Conservation (phyloP, 2,113 vertebrate genomes). For the Bombycilla garrulus region DNA sequence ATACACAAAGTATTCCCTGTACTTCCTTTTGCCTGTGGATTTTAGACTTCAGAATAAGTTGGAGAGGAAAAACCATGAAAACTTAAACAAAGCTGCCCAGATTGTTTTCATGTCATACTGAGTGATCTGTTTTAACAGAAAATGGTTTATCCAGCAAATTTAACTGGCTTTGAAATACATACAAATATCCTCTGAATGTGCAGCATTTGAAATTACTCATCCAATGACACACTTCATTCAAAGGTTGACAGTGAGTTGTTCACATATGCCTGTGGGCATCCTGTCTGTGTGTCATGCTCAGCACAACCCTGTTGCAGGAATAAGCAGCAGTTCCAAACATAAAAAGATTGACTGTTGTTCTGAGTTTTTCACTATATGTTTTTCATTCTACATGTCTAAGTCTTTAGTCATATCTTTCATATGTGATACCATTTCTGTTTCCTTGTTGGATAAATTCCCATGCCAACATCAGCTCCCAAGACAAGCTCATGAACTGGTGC, state of each 20-base stretch:
- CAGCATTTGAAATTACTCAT: not conserved
- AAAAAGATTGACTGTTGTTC: not conserved
- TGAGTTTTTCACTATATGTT: not conserved
- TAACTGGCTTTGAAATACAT: not conserved
- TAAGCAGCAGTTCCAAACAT: not conserved
- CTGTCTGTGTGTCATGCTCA: not conserved
- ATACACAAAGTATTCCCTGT: not conserved
- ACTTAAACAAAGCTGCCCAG: not conserved
- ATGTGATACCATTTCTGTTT: not conserved
- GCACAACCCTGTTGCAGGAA: not conserved
- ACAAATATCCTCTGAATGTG: not conserved
- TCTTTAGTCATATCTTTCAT: not conserved
- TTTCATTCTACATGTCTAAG: not conserved
- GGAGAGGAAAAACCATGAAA: not conserved
- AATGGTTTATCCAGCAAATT: not conserved
- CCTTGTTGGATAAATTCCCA: not conserved
- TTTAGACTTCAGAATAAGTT: not conserved
- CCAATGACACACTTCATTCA: not conserved
- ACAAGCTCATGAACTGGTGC: not conserved
- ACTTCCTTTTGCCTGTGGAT: not conserved
- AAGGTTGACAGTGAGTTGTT: not conserved
- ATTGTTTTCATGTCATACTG: not conserved
- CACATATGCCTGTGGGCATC: not conserved
- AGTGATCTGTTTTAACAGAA: not conserved
- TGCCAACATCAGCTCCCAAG: not conserved